Conservation (phyloP, 2,888 invertebrate species). For the Scrobipalpa atriplicella region DNA sequence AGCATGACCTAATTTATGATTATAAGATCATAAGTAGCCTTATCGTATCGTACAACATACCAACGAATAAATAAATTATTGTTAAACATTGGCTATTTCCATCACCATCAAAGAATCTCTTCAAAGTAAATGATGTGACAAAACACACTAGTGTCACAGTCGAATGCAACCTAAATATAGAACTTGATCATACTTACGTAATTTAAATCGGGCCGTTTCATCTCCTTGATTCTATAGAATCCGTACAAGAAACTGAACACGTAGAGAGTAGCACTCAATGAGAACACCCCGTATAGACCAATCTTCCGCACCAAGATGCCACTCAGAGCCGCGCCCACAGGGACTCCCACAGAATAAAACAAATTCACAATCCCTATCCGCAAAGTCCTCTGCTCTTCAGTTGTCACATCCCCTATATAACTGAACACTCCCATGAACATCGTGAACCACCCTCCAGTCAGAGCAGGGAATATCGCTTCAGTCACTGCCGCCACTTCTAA, state of each 20-base stretch:
- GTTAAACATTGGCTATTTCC: background rate
- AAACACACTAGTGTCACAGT: background rate
- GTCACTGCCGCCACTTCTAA: constrained; percentile 91
- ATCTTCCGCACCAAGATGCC: constrained; percentile 89
- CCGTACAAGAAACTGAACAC: constrained; percentile 89
- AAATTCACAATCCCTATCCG: constrained; percentile 94
- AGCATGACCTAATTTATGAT: no score
- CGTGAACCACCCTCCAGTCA: constrained; percentile 94
- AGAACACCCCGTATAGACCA: constrained; percentile 92
- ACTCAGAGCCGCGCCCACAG: constrained; percentile 94
- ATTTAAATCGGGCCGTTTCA: constrained; percentile 66
- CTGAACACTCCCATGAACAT: constrained; percentile 96
- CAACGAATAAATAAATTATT: background rate
- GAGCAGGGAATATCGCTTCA: constrained; percentile 91
- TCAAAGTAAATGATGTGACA: background rate
- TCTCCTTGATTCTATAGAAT: constrained; percentile 87
- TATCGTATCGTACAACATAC: background rate
- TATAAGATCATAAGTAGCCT: background rate
- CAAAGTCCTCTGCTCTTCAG: constrained; percentile 91
- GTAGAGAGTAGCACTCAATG: constrained; percentile 89
- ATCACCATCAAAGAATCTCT: constrained; percentile 6
- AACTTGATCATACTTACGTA: constrained; percentile 55
- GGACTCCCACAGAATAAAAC: constrained; percentile 93
- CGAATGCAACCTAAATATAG: background rate
- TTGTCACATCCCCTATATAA: constrained; percentile 94